A percentile compares a stretch with the other conserved stretches of the same genome.
phyloP scores from a whole-genome alignment of 2,888 invertebrate genomes.

The Choreutis nemorana region DNA sequence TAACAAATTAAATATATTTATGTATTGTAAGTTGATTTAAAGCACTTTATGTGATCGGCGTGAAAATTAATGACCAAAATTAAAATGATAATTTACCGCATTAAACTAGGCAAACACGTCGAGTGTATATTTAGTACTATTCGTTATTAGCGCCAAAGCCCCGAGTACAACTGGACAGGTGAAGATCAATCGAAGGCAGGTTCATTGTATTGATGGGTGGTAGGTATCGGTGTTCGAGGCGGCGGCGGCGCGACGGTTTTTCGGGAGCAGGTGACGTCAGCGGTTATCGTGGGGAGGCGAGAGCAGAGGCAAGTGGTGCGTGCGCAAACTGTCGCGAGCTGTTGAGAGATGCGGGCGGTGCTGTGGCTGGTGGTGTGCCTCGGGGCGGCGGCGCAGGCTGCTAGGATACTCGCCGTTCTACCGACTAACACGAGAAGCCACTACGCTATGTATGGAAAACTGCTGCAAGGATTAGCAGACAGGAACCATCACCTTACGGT shows the following conservation, averaged over 20 bases:
- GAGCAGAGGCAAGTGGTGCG: conserved; percentile 14
- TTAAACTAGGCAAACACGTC: too few species aligned
- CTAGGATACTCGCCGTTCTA: conserved; percentile 49
- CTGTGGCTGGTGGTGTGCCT: conserved; percentile 25
- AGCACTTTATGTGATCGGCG: too few species aligned
- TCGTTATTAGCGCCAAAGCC: too few species aligned
- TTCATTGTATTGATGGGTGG: too few species aligned
- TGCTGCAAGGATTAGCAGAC: conserved; percentile 47
- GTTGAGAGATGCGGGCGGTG: conserved; percentile 49
- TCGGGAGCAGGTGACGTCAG: conserved; percentile 24
- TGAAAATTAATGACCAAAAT: too few species aligned
- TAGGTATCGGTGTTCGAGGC: conserved; percentile 10
- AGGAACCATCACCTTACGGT: conserved; percentile 51
- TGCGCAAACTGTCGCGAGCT: conserved; percentile 34
- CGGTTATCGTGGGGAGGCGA: conserved; percentile 18
- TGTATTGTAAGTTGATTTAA: too few species aligned
- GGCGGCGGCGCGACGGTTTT: conserved; percentile 8
- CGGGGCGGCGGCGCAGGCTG: conserved; percentile 30
- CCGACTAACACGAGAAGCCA: conserved; percentile 64
- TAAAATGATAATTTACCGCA: too few species aligned
- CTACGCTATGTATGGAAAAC: conserved; percentile 57
- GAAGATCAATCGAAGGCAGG: too few species aligned
- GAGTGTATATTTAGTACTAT: too few species aligned
- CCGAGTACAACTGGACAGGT: too few species aligned
- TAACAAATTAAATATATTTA: too few species aligned